These are phyloP conservation scores for Corella eumyota DNA, from an alignment of 23 tunicate genomes.

Conservation along the genomic window DNA sequence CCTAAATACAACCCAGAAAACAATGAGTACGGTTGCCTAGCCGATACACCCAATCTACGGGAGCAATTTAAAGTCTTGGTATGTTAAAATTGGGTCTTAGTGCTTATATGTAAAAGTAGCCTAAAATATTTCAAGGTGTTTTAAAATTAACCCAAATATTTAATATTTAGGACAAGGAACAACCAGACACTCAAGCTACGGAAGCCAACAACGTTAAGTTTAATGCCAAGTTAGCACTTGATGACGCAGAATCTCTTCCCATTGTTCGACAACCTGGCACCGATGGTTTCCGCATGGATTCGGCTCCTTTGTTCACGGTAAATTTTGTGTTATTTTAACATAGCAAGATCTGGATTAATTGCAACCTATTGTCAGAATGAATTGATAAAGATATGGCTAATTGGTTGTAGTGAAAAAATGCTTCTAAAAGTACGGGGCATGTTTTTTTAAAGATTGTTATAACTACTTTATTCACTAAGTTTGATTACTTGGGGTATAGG, in stretches of 20 bases:
- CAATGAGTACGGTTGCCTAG: constrained; percentile 89
- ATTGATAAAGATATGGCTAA: too few relatives aligned
- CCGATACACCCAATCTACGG: constrained; percentile 59
- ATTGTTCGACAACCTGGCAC: constrained; percentile 79
- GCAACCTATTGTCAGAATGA: too few relatives aligned
- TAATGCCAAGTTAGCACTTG: constrained; percentile 83
- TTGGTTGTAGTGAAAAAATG: too few relatives aligned
- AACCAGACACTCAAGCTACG: constrained; percentile 85
- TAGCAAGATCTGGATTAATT: too few relatives aligned
- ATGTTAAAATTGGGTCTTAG: constrained; percentile 4
- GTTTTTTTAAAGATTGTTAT: too few relatives aligned
- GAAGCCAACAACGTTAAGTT: constrained; percentile 55
- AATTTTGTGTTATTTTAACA: too few relatives aligned
- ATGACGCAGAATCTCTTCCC: constrained; percentile 68
- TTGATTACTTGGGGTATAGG: too few relatives aligned
- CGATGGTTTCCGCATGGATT: constrained; percentile 96
- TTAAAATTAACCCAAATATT: background rate
- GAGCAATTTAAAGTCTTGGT: constrained; percentile 75
- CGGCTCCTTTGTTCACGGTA: constrained; percentile 89
- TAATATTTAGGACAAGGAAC: constrained; percentile 80
- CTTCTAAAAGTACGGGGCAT: too few relatives aligned
- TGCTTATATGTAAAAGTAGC: background rate
- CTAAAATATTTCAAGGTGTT: background rate
- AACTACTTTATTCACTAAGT: too few relatives aligned
- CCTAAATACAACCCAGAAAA: constrained; percentile 93